phyloP scores from a whole-genome alignment of 2,113 vertebrate species.

The Chelonoidis abingdonii region DNA sequence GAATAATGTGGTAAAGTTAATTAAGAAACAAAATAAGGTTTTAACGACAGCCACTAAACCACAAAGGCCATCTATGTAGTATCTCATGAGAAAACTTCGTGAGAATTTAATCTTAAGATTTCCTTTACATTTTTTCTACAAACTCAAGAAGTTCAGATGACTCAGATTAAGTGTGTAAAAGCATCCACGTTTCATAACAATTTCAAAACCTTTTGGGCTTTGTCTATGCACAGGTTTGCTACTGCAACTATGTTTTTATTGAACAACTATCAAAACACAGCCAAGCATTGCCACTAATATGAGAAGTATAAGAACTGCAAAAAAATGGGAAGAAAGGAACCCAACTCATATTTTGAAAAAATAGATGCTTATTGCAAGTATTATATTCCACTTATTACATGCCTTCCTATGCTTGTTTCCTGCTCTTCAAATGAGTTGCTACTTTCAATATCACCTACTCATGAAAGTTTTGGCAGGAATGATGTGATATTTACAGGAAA shows the following conservation, averaged over 20 bases:
- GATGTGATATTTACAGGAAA: not conserved
- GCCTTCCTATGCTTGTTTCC: not conserved
- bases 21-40: not conserved
- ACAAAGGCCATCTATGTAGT: not conserved
- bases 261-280: not conserved
- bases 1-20: not conserved
- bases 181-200: not conserved
- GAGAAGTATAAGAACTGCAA: not conserved
- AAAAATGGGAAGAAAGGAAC: not conserved
- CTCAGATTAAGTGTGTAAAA: not conserved
- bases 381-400: not conserved
- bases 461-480: not conserved
- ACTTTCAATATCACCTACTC: not conserved
- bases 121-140: not conserved
- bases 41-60: not conserved
- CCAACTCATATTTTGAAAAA: not conserved
- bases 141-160: not conserved
- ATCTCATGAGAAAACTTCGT: not conserved
- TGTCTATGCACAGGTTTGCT: rapidly evolving
- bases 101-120: not conserved
- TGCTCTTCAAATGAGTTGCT: not conserved
- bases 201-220: not conserved
- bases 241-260: not conserved
- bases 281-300: not conserved
- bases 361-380: not conserved